Base-by-base conservation (phyloP, 2,797 vertebrate species). In the Rhodeus uyekii region DNA sequence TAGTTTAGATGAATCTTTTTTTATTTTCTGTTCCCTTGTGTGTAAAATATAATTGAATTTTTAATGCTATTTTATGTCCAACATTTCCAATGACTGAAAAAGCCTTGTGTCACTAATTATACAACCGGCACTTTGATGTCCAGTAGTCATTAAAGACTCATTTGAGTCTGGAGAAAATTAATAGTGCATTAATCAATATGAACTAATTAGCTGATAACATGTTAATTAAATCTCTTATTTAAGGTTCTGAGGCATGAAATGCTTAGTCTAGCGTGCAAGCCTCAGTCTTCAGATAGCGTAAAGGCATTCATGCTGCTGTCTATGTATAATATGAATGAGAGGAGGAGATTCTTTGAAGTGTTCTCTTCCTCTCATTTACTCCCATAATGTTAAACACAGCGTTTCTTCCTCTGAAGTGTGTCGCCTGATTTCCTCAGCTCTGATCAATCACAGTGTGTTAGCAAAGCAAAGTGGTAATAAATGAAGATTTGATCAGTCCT, bases 151-250 rank as follows among this genome's bases (percentile, higher is more conserved):
- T 84, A 90, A 92, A 91, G 85, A 90, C 90, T 91, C 88, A 91
- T 88, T 87, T 89, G 84, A 86, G 85, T 91, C 92, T 89, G 86
- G 84, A 89, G 87, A 91, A 90, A 90, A 93, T 94, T 94, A 94
- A 95, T 91, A 93, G 93, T 92, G 91, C 93, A 90, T 94, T 92
- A 92, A 93, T 95, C 90, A 95, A 91, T 91, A 90, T 79, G 87
- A 55, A 78, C 91, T 93, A 94, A 95, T 95, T 93, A 93, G 90
- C 91, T 94, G 92, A 93, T 94, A 93, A 92, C 83, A 48, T 92
- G 93, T 92, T 94, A 94, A 95, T 95, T 94, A 93, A 93, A 93
- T 92, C 29, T 90, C 91, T 88, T 87, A 89, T 93, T 94, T 93
- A 91, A 92, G 91, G 91, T 90, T 92, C 85, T 92, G 89, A 90